Conservation (phyloP, 2,113 vertebrate species). For the Anseranas semipalmata region DNA sequence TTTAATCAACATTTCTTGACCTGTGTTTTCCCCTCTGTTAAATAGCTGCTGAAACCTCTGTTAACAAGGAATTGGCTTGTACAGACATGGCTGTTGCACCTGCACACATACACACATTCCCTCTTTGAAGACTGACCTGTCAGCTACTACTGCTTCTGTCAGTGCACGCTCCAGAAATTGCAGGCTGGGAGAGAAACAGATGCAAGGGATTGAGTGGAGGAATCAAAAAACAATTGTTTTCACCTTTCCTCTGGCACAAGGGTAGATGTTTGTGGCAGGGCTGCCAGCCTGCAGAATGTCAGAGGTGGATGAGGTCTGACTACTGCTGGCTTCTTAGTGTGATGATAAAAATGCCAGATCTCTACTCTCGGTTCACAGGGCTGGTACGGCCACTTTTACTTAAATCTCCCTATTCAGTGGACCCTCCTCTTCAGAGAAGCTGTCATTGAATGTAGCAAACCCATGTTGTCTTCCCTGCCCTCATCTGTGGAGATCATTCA, state of each 20-base stretch:
- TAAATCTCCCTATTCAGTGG: background rate
- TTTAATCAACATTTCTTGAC: constrained; percentile 25
- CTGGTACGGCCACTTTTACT: background rate
- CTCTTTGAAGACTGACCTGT: background rate
- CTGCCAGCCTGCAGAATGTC: background rate
- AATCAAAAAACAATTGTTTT: background rate
- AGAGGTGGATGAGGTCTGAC: background rate
- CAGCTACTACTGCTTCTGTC: background rate
- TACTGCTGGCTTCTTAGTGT: background rate
- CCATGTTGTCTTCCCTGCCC: background rate
- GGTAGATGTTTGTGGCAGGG: background rate
- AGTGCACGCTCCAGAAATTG: background rate
- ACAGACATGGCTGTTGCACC: background rate
- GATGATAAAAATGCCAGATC: background rate
- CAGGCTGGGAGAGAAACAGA: background rate
- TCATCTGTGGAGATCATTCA: background rate
- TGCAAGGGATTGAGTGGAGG: background rate
- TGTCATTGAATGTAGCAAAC: background rate
- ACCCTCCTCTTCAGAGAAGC: background rate
- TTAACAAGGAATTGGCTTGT: constrained; percentile 1
- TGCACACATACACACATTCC: background rate
- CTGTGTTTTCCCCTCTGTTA: background rate
- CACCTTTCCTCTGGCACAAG: background rate
- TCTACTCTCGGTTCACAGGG: background rate
- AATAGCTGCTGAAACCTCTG: background rate